These are phyloP conservation scores for Platysteira castanea DNA, from an alignment of 2,113 vertebrate species.

Conservation along the genomic window DNA sequence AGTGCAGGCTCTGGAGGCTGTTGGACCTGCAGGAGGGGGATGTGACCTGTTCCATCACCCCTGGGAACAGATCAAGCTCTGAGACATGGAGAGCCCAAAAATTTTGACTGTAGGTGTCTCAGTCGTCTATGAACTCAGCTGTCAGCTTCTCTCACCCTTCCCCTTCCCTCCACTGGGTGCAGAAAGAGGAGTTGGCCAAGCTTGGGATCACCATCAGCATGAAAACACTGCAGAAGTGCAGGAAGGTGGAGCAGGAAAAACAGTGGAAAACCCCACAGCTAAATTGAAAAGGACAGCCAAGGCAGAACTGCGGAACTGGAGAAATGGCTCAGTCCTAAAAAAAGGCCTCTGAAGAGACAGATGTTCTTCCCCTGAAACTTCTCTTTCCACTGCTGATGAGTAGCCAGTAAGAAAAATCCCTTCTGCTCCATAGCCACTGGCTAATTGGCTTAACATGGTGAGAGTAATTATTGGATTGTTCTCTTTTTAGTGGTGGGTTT, in stretches of 20 bases:
- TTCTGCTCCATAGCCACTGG: slow-evolving; percentile 1
- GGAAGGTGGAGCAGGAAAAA: neutral
- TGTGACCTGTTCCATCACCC: neutral
- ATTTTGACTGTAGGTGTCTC: neutral
- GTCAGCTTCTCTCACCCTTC: neutral
- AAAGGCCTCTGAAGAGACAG: neutral
- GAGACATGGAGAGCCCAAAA: neutral
- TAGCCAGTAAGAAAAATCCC: neutral
- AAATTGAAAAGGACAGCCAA: neutral
- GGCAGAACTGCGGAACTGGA: neutral
- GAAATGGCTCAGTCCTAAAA: neutral
- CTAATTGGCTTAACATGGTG: slow-evolving; percentile 45
- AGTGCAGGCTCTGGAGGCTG: neutral
- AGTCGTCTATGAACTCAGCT: neutral
- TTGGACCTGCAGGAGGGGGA: neutral
- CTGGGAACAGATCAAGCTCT: neutral
- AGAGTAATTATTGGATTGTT: slow-evolving; percentile 51
- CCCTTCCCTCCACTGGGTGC: neutral
- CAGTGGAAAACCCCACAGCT: neutral
- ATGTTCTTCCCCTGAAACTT: neutral
- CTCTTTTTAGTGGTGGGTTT: slow-evolving; percentile 45
- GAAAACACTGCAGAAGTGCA: neutral
- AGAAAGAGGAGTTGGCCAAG: neutral
- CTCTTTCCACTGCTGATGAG: neutral
- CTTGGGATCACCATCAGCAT: neutral